Percentiles rank a stretch among this genome's conserved stretches.
phyloP scores from a whole-genome alignment of 1,140 invertebrate genomes.

The Bacillus rossius region DNA sequence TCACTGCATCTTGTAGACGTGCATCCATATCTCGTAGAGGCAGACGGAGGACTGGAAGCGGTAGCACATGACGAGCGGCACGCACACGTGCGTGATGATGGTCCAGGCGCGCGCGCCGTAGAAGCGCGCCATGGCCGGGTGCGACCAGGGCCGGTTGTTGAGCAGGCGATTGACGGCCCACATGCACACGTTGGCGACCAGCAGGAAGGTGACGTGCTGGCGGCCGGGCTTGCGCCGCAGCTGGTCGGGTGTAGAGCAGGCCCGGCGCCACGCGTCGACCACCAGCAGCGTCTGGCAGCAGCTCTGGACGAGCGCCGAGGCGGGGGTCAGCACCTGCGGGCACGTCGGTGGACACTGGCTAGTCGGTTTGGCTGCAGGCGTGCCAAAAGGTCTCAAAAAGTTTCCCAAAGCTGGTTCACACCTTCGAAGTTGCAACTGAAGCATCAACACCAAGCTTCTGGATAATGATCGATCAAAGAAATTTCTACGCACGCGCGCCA shows the following conservation, averaged over 20 bases:
- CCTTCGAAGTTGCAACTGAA: no score
- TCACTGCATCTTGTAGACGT: constrained; percentile 46
- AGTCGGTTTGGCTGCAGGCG: no score
- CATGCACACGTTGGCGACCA: constrained; percentile 50
- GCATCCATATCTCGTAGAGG: constrained; percentile 59
- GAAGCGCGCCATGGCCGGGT: constrained; percentile 57
- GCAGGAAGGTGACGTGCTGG: constrained; percentile 48
- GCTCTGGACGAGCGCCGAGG: constrained; percentile 39
- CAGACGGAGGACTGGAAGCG: constrained; percentile 61
- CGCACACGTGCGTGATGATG: constrained; percentile 63
- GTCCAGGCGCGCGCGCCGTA: constrained; percentile 67
- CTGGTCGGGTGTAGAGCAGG: constrained; percentile 32
- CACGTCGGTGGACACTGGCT: no score
- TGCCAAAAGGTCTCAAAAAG: no score
- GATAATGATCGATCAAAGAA: no score
- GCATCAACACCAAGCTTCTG: no score
- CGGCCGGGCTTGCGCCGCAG: constrained; percentile 41
- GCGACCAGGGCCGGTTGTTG: constrained; percentile 55
- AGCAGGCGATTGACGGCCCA: constrained; percentile 55
- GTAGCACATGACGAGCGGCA: constrained; percentile 68
- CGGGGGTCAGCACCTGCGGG: constrained; percentile 42
- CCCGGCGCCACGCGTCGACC: constrained; percentile 48
- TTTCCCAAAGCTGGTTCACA: no score
- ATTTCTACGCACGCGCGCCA: no score
- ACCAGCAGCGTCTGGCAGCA: constrained; percentile 56